Percentiles rank a stretch among this genome's conserved stretches.
Evolutionary conservation across 2,888 invertebrate species (phyloP).

Genomic region (Saturnia pavonia): DNA sequence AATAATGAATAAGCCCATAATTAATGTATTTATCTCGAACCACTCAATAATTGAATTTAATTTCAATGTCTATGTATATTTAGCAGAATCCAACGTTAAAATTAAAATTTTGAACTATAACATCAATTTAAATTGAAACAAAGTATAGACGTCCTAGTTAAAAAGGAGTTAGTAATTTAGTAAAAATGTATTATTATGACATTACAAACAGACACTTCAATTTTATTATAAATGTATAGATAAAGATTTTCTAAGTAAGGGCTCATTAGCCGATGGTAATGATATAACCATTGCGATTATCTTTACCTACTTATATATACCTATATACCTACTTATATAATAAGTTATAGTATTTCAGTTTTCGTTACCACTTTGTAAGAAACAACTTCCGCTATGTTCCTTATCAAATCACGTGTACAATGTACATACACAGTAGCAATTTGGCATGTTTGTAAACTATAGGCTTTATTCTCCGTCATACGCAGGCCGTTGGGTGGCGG

Average conservation of each 20-base stretch:
- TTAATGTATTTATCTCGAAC: background rate
- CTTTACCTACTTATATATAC: background rate
- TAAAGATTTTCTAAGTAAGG: too few species aligned
- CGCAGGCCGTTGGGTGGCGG: conserved; percentile 29
- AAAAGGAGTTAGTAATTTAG: too few species aligned
- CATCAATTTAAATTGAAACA: too few species aligned
- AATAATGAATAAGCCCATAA: background rate
- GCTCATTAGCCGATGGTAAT: background rate
- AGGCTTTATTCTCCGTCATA: background rate
- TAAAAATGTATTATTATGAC: too few species aligned
- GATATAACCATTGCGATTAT: background rate
- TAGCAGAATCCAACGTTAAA: background rate
- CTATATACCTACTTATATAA: too few species aligned
- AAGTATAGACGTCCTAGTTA: too few species aligned
- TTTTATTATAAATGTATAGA: too few species aligned
- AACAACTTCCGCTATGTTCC: background rate
- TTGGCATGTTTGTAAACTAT: conserved; percentile 20
- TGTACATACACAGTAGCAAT: background rate
- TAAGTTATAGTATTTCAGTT: background rate
- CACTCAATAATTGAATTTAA: background rate
- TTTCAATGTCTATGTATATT: background rate
- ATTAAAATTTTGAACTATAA: too few species aligned
- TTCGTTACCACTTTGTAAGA: background rate
- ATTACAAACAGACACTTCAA: too few species aligned
- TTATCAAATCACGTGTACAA: background rate